Base-by-base conservation (phyloP, 2,888 invertebrate genomes). In the Leptopilina drosophilae region DNA sequence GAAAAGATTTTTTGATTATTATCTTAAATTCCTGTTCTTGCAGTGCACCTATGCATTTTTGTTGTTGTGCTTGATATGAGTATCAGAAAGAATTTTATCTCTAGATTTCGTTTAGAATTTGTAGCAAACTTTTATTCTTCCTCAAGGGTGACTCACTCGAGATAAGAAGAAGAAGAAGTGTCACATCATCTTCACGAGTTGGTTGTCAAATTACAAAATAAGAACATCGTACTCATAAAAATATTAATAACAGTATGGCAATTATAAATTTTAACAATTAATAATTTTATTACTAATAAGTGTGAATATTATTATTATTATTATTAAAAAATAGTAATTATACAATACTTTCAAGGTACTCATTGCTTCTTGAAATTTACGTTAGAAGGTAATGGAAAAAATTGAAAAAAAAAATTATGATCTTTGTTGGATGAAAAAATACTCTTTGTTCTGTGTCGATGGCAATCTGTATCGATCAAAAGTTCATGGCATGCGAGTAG, bases 401-500 rank as follows among this genome's bases (percentile, higher is more conserved):
- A 42, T 7, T 42, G 5, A 7, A 20, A 62, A 15, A 15, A 20
- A 6, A 20, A 9, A 62, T 62, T 62, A 62, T 62, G 9, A 62
- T 20, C 15, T 62, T 62, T 62, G 20, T 20, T 62, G 3, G 20
- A 20, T 62, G 62, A 73, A 53, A 53, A 73, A 77, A 77, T 42
- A 77, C 40, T 62, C 53, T 77, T 67, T 77, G 77, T 67, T 77
- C 65, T 14, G 0, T 59, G n/a, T 33, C 9, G 15, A 15, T 77
- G 77, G 53, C 66, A 77, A 67, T 67, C 77, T 66, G 64, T 76
- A 53, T 11, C 33, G 56, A 77, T 67, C 53, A 56, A 67, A 66
- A 65, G 66, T 42, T 66, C 67, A 40, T n/a, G 20, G 26, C 12
- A 65, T 33, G 20, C 56, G 75, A 53, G 15, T 15, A 49, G 46